A percentile compares a stretch with the other conserved stretches of the same genome.
Conservation (phyloP, 1,140 invertebrate genomes). For the Philotrypesis tridentata region DNA sequence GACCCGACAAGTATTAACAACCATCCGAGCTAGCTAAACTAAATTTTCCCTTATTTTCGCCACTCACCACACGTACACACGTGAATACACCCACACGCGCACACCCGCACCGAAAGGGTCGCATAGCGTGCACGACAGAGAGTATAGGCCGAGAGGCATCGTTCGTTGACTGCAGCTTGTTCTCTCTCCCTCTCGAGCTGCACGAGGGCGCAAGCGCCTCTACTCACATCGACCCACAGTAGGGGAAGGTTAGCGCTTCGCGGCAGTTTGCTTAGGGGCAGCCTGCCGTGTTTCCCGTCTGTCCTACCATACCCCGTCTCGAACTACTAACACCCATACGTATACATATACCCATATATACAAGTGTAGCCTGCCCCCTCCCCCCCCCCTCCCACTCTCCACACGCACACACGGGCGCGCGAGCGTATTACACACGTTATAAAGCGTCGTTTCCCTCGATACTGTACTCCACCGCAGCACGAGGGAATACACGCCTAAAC, state of each 20-base stretch:
- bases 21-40: neutral
- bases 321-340: neutral
- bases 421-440: no score
- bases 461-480: neutral
- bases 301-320: neutral
- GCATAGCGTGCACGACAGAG: neutral
- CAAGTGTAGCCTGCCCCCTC: neutral
- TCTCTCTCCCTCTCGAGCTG: neutral
- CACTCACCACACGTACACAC: neutral
- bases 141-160: neutral
- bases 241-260: neutral
- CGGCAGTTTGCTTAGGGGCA: constrained; percentile 35
- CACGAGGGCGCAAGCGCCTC: constrained; percentile 29
- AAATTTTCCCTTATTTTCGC: neutral
- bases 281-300: neutral
- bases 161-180: neutral
- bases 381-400: no score
- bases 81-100: no score
- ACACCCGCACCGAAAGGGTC: no score
- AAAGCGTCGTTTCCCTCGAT: neutral
- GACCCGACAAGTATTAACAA: neutral
- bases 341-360: neutral
- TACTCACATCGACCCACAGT: constrained; percentile 29
- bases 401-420: no score
- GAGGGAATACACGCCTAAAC: constrained; percentile 6